Base-by-base conservation (phyloP, 2,888 invertebrate genomes). In the Sabellastarte sp. region DNA sequence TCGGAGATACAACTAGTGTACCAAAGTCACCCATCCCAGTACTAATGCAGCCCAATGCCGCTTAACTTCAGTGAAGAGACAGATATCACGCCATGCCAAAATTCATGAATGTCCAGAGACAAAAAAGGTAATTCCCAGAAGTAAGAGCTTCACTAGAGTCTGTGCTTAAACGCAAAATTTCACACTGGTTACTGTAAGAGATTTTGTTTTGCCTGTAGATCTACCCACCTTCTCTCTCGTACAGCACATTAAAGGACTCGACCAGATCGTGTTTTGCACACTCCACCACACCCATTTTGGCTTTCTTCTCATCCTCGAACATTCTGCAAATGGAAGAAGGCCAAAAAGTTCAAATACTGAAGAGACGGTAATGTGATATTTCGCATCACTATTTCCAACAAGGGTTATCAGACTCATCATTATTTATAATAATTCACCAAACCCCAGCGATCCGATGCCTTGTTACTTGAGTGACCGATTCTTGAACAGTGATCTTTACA, bases 181-280 rank as follows among this genome's bases (percentile, higher is more conserved):
- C n/a, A n/a, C n/a, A n/a, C n/a, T n/a, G n/a, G n/a, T n/a, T n/a
- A 41, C 20, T 29, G 4, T 5, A 26, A 28, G 3, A 56, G 56
- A 56, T 3, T 10, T 10, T 5, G 24, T n/a, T n/a, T n/a, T n/a
- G n/a, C n/a, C n/a, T n/a, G n/a, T n/a, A n/a, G n/a, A n/a, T n/a
- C n/a, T n/a, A 69, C 65, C 59, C 63, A 89, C 89, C 86, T 79
- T n/a, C n/a, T 83, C 90, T 90, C 82, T 91, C 91, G 82, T 88
- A 91, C 32, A 90, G 86, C 75, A 99, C 98, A 88, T 93, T 95
- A 88, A 97, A 99, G 66, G 99, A 97, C 84, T 96, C 95, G 78
- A 99, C 92, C 75, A 99, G 89, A 84, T 95, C 95, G 85, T 99
- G 97, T 82, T 93, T 94, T 66, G 97, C 93, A 87, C 99, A 99